Conservation (phyloP, 2,888 invertebrate species). For the Luffia ferchaultella region DNA sequence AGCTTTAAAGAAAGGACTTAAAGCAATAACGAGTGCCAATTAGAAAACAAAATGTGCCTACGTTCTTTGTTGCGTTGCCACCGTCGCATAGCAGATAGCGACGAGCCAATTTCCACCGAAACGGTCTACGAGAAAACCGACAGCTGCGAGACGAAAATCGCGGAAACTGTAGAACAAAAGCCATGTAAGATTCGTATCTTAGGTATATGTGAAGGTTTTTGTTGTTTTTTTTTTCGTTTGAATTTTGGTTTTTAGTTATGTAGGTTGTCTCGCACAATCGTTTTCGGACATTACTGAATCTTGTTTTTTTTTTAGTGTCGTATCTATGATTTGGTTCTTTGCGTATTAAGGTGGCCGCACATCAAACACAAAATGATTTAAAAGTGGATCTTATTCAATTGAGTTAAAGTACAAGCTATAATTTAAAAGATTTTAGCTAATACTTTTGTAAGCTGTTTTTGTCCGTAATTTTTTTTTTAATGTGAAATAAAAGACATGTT, state of each 20-base stretch:
- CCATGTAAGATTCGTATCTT: slow-evolving; percentile 41
- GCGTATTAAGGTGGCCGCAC: no score
- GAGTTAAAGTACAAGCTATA: no score
- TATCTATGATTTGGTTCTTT: background rate
- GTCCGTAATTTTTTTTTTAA: background rate
- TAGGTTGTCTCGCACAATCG: background rate
- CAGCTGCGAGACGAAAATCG: background rate
- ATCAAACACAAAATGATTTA: no score
- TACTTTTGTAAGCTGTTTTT: background rate
- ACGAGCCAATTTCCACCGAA: slow-evolving; percentile 27
- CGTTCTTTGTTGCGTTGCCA: slow-evolving; percentile 56
- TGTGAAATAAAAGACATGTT: background rate
- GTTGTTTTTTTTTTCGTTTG: slow-evolving; percentile 6
- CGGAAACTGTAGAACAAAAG: slow-evolving; percentile 15
- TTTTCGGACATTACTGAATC: background rate
- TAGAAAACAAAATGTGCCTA: slow-evolving; percentile 33
- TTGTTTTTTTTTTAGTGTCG: background rate
- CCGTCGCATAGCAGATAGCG: slow-evolving; percentile 41
- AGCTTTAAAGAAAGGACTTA: background rate
- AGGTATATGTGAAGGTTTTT: slow-evolving; percentile 17
- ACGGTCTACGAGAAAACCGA: slow-evolving; percentile 39
- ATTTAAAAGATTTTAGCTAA: background rate
- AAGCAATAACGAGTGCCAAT: background rate
- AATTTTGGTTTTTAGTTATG: background rate
- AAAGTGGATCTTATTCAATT: no score